A percentile compares a stretch with the other conserved stretches of the same genome.
phyloP scores from a whole-genome alignment of 2,888 invertebrate genomes.

The Euphydryas editha region DNA sequence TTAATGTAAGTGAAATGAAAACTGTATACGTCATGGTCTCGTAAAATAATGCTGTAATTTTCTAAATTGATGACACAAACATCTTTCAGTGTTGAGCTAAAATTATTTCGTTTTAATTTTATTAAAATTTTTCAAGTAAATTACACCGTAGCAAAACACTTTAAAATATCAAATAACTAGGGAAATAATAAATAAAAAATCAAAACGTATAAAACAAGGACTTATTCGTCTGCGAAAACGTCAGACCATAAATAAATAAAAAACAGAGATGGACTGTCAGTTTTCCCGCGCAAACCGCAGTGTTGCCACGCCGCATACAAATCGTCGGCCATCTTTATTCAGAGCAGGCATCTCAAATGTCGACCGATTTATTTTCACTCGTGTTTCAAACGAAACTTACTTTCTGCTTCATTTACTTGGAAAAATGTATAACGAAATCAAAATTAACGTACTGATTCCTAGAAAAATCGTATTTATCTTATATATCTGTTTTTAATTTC shows the following conservation, averaged over 20 bases:
- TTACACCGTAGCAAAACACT: too few relatives aligned
- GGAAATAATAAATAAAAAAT: not conserved
- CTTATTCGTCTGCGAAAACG: conserved; percentile 29
- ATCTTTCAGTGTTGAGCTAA: too few relatives aligned
- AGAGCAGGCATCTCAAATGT: conserved; percentile 54
- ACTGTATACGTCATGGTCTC: too few relatives aligned
- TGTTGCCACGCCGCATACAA: conserved; percentile 45
- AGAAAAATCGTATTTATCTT: conserved; percentile 14
- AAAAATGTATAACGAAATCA: conserved; percentile 47
- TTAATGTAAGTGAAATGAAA: too few relatives aligned
- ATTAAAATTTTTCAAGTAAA: too few relatives aligned
- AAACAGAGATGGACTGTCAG: conserved; percentile 42
- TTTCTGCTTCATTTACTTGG: conserved; percentile 64
- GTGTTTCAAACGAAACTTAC: conserved; percentile 68
- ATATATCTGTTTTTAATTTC: not conserved
- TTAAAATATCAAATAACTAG: not conserved
- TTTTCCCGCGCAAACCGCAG: conserved; percentile 47
- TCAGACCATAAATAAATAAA: conserved; percentile 36
- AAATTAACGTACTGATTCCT: conserved; percentile 31
- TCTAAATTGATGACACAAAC: too few relatives aligned
- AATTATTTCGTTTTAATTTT: too few relatives aligned
- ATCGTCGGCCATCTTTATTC: conserved; percentile 55
- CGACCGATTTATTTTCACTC: conserved; percentile 67
- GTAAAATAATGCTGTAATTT: too few relatives aligned
- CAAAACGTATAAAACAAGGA: conserved; percentile 6